Percentiles rank a stretch among this genome's conserved stretches.
These are phyloP conservation scores for Ceratina calcarata DNA, from an alignment of 1,140 invertebrate genomes.

Conservation along the genomic window DNA sequence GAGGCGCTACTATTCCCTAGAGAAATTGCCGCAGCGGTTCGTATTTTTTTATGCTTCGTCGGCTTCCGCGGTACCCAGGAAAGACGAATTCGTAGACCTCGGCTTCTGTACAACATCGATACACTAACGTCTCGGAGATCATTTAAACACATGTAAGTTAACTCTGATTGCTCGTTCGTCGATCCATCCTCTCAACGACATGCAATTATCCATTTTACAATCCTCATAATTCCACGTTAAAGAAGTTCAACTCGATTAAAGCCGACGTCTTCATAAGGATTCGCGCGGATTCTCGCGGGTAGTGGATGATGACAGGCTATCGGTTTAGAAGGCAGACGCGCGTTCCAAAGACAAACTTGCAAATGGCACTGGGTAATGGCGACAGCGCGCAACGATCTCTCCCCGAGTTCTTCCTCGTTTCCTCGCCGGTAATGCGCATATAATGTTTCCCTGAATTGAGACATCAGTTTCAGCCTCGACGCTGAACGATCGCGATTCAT, in stretches of 20 bases:
- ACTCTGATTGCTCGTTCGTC: background rate
- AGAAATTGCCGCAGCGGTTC: background rate
- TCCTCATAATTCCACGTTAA: background rate
- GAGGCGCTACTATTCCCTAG: background rate
- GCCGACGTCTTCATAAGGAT: no score
- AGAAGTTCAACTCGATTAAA: background rate
- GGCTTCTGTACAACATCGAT: no score
- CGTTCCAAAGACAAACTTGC: slow-evolving; percentile 31
- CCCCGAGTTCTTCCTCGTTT: background rate
- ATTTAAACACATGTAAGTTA: no score
- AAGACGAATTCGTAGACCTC: no score
- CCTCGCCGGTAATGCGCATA: slow-evolving; percentile 10
- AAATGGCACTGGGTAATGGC: slow-evolving; percentile 26
- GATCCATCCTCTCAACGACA: background rate
- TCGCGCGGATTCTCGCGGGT: no score
- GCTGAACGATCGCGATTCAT: slow-evolving; percentile 8
- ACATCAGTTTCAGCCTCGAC: slow-evolving; percentile 49
- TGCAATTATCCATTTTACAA: slow-evolving; percentile 3
- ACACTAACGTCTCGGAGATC: no score
- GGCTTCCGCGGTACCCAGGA: background rate
- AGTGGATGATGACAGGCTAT: slow-evolving; percentile 11
- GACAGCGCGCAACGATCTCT: background rate
- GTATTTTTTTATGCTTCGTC: slow-evolving; percentile 17
- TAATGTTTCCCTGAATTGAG: slow-evolving; percentile 53
- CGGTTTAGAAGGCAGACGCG: background rate